These are phyloP conservation scores for Pachliopta kotzebuea DNA, from an alignment of 2,888 invertebrate genomes.

Conservation along the genomic window DNA sequence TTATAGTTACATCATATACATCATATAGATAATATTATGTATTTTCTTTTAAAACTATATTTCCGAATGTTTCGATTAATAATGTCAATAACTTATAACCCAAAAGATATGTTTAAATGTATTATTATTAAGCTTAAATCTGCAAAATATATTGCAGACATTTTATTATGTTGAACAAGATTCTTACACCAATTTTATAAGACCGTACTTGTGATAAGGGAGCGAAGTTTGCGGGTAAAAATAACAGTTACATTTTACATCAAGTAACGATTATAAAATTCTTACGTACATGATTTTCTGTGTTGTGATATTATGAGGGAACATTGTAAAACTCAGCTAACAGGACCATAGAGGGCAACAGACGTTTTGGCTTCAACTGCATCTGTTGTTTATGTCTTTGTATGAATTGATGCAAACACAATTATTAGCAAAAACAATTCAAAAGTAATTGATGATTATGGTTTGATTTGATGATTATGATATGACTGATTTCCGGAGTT, in stretches of 20 bases:
- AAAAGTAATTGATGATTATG: no score
- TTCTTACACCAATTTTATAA: not conserved
- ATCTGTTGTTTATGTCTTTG: slow-evolving; percentile 10
- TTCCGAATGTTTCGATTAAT: no score
- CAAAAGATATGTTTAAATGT: no score
- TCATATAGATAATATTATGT: not conserved
- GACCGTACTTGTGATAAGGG: not conserved
- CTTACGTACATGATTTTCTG: slow-evolving; percentile 36
- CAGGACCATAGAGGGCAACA: slow-evolving; percentile 38
- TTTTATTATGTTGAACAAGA: not conserved
- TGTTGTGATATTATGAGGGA: slow-evolving; percentile 39
- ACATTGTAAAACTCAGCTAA: slow-evolving; percentile 43
- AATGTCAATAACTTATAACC: no score
- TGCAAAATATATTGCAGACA: no score
- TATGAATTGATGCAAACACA: slow-evolving; percentile 30
- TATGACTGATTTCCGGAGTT: no score
- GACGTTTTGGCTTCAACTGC: slow-evolving; percentile 33
- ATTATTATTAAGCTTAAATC: no score
- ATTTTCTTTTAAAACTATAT: not conserved
- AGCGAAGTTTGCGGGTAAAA: not conserved
- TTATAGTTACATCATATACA: not conserved
- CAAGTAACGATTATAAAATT: slow-evolving; percentile 8
- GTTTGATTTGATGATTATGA: no score
- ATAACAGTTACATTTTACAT: not conserved
- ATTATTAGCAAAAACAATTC: not conserved